Evolutionary conservation across 1,140 invertebrate species (phyloP).

Genomic region (Adelges cooleyi): DNA sequence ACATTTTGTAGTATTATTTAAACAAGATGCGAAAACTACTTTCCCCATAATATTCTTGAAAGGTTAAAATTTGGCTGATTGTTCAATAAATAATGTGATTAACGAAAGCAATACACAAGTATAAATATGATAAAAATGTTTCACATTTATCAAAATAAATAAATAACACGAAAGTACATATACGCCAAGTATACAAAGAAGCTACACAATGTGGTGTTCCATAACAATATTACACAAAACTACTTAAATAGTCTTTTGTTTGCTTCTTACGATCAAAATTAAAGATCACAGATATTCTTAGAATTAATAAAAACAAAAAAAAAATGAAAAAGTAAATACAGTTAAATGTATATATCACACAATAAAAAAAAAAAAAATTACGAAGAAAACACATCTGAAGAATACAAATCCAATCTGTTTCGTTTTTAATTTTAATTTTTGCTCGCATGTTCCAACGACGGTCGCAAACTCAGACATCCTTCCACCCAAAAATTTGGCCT

Average conservation of each 20-base stretch:
- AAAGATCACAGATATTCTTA: slow-evolving; percentile 20
- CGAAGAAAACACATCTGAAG: not conserved
- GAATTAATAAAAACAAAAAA: not conserved
- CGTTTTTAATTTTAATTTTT: slow-evolving; percentile 26
- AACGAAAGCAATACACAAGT: too few species aligned
- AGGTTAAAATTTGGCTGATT: too few species aligned
- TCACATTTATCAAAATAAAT: slow-evolving; percentile 12
- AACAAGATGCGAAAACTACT: too few species aligned
- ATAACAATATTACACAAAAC: not conserved
- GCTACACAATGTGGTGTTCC: not conserved
- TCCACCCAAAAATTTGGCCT: slow-evolving; percentile 92
- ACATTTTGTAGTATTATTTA: too few species aligned
- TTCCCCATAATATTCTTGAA: too few species aligned
- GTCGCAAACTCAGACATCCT: slow-evolving; percentile 70
- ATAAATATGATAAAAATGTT: slow-evolving; percentile 8
- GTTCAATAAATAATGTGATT: too few species aligned
- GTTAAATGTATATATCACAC: not conserved
- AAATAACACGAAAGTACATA: not conserved
- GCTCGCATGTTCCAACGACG: slow-evolving; percentile 49
- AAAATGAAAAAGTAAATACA: not conserved
- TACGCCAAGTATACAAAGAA: not conserved
- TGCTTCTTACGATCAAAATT: not conserved
- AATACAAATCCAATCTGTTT: not conserved
- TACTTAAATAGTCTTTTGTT: not conserved
- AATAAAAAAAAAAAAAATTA: not conserved